phyloP scores from a whole-genome alignment of 2,888 invertebrate genomes.

The Athalia cordata region DNA sequence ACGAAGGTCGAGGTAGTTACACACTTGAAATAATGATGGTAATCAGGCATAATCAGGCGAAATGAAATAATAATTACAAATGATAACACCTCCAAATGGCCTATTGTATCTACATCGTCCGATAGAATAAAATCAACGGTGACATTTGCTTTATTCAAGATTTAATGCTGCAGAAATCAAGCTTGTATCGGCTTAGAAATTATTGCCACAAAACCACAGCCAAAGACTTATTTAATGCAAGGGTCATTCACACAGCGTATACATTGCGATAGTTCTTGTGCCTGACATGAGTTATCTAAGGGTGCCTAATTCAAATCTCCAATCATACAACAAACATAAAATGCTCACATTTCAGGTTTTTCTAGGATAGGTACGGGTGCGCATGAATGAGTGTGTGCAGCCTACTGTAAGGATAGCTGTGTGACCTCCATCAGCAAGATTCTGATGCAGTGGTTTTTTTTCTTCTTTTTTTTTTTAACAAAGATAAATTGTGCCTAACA shows the following conservation, averaged over 20 bases:
- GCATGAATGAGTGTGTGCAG: constrained; percentile 19
- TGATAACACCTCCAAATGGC: too few relatives aligned
- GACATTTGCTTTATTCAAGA: not conserved
- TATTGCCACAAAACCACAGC: not conserved
- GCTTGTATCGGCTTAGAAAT: not conserved
- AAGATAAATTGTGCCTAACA: not conserved
- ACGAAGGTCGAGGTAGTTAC: constrained; percentile 51
- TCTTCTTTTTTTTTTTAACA: not conserved
- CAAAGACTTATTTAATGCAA: not conserved
- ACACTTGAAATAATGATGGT: constrained; percentile 44
- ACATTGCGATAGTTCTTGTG: too few relatives aligned
- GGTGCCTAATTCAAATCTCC: not conserved
- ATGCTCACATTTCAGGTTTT: constrained; percentile 36
- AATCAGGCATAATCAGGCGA: not conserved
- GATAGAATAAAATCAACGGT: not conserved
- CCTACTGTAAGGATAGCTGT: not conserved
- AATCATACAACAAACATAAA: constrained; percentile 14
- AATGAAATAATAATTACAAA: not conserved
- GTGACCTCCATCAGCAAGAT: not conserved
- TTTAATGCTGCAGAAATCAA: too few relatives aligned
- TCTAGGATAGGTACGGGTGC: constrained; percentile 37
- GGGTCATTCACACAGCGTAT: not conserved
- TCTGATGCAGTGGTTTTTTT: not conserved
- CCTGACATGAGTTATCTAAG: not conserved
- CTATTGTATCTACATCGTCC: too few relatives aligned